Percentiles rank a stretch among this genome's conserved stretches.
Evolutionary conservation across 1,140 invertebrate species (phyloP).

Genomic region (Chrysoperla carnea): DNA sequence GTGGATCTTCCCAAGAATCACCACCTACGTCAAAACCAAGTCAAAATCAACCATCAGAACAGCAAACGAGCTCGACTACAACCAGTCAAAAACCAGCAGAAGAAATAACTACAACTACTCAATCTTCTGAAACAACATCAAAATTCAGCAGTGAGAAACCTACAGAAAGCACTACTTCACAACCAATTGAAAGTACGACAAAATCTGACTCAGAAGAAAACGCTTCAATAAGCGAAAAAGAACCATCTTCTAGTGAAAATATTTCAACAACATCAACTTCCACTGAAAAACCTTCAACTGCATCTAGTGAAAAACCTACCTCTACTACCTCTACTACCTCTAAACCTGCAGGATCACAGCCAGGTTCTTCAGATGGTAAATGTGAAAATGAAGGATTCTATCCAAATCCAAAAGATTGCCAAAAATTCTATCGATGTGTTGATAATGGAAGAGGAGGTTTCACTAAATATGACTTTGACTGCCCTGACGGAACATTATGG

Average conservation of each 20-base stretch:
- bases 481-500: constrained; percentile 36
- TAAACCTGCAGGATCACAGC: not conserved
- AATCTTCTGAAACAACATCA: constrained; percentile 23
- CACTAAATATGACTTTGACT: constrained; percentile 39
- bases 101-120: constrained; percentile 5
- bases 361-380: constrained; percentile 5
- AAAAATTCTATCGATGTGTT: constrained; percentile 39
- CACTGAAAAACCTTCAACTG: not conserved
- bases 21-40: constrained; percentile 2
- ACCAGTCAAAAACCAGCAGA: constrained; percentile 1
- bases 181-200: not conserved
- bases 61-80: not conserved
- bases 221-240: too few species aligned
- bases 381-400: constrained; percentile 36
- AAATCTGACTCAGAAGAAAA: not conserved
- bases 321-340: not conserved
- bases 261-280: constrained; percentile 1
- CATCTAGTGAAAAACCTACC: not conserved
- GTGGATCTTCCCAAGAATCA: not conserved
- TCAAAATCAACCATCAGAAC: not conserved
- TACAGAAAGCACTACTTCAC: not conserved
- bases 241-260: not conserved
- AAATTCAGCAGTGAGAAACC: not conserved
- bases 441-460: constrained; percentile 29
- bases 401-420: constrained; percentile 34